phyloP scores from a whole-genome alignment of 2,797 vertebrate genomes.

The Kryptolebias ocellatus region DNA sequence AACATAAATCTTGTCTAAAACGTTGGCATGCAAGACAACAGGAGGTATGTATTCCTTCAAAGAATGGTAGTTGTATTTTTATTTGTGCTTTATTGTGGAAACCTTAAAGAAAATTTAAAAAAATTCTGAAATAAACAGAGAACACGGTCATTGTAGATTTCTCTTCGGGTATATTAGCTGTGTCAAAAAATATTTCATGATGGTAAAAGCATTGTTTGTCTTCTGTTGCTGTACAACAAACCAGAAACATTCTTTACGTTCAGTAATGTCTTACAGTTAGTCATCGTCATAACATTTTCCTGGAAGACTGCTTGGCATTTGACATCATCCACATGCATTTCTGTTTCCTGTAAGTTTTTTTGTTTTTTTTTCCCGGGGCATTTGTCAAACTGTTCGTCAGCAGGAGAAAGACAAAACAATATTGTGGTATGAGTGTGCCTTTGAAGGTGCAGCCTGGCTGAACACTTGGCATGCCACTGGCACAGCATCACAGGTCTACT shows the following conservation, averaged over 20 bases:
- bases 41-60: too few relatives aligned
- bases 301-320: conserved; percentile 8
- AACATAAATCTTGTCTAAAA: too few relatives aligned
- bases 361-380: not conserved
- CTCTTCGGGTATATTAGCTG: too few relatives aligned
- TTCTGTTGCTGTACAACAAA: not conserved
- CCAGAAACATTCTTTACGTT: not conserved
- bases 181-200: too few relatives aligned
- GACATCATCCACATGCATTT: conserved; percentile 6
- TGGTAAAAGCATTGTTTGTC: too few relatives aligned
- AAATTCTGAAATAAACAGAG: too few relatives aligned
- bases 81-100: not conserved
- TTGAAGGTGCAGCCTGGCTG: conserved; percentile 38
- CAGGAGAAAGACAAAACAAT: conserved; percentile 37
- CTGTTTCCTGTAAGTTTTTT: conserved; percentile 18
- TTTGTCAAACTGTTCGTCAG: conserved; percentile 12
- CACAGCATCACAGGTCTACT: conserved; percentile 58
- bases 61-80: not conserved
- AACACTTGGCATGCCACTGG: conserved; percentile 67
- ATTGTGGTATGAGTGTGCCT: conserved; percentile 24
- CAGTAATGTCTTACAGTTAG: not conserved
- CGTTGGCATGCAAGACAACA: too few relatives aligned
- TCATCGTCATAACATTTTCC: conserved; percentile 1
- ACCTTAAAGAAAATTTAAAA: not conserved
- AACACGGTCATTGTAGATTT: too few relatives aligned